Evolutionary conservation across 2,113 vertebrate species (phyloP), one percentile per base, ranked within the genome.

Genomic region (Mellivora capensis): DNA sequence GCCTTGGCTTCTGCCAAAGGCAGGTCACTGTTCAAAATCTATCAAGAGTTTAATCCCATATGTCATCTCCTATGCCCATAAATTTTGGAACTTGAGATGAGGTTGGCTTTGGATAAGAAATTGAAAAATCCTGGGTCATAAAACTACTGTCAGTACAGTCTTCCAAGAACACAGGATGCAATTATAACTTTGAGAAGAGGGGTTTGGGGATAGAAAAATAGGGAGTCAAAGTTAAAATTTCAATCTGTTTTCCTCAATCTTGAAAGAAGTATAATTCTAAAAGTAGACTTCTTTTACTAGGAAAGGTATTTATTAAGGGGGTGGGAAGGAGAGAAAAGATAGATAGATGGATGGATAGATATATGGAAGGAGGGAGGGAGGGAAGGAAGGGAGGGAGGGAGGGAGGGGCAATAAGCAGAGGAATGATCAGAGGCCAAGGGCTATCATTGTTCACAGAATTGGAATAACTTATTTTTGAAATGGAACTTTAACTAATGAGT

Each of bases 31-130:
- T 54, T 96, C 64, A 91, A 95, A 79, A 96, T 93, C 77, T 91
- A 59, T 89, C 81, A 98, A 57, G 69, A 90, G 12, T 44, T 94
- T 98, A 97, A 97, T 96, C 31, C 95, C 67, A 61, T 31, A 96
- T 96, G 90, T 96, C 71, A 87, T 49, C 29, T 96, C 91, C 93
- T 94, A 34, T 59, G 67, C n/a, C 77, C 61, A 96, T 98, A 98
- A 97, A 98, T 97, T 98, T 93, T 91, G 67, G 59, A 97, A 74
- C 14, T 15, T 82, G 90, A 62, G 83, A 49, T 47, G 39, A 92
- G 27, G 96, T 47, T 86, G 93, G 97, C 94, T 97, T 97, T 97
- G 94, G 93, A 85, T 96, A 96, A 97, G 94, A 97, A 98, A 97
- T 64, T 96, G 96, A 97, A 98, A 98, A 97, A 83, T 96, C 86